phyloP scores from a whole-genome alignment of 1,140 invertebrate genomes.

The Gonioctena quinquepunctata region DNA sequence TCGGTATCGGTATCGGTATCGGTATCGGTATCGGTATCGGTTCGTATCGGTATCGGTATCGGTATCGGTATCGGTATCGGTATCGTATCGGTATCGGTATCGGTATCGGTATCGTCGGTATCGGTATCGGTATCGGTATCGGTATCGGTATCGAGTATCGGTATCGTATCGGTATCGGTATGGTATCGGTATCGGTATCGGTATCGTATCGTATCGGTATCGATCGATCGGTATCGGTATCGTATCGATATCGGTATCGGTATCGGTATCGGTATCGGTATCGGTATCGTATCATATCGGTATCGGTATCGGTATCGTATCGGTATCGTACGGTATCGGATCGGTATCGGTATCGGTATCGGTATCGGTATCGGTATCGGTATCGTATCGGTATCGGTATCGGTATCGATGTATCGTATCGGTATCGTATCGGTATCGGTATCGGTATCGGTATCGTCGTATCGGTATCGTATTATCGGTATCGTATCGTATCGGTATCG shows the following conservation, averaged over 20 bases:
- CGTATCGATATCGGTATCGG: background rate
- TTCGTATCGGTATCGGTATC: background rate
- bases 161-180: too few relatives aligned
- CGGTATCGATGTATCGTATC: too few relatives aligned
- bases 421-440: too few relatives aligned
- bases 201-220: too few relatives aligned
- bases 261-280: background rate
- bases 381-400: too few relatives aligned
- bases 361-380: too few relatives aligned
- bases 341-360: too few relatives aligned
- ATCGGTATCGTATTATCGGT: background rate
- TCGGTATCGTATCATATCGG: background rate
- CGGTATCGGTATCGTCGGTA: background rate
- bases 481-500: background rate
- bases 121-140: too few relatives aligned
- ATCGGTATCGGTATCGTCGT: background rate
- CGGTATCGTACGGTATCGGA: too few relatives aligned
- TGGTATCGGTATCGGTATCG: too few relatives aligned
- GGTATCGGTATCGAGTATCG: too few relatives aligned
- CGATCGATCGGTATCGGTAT: background rate
- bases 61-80: background rate
- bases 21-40: background rate
- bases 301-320: background rate
- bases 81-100: too few relatives aligned
- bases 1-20: background rate